Conservation (phyloP, 2,797 vertebrate species). For the Megalops cyprinoides region DNA sequence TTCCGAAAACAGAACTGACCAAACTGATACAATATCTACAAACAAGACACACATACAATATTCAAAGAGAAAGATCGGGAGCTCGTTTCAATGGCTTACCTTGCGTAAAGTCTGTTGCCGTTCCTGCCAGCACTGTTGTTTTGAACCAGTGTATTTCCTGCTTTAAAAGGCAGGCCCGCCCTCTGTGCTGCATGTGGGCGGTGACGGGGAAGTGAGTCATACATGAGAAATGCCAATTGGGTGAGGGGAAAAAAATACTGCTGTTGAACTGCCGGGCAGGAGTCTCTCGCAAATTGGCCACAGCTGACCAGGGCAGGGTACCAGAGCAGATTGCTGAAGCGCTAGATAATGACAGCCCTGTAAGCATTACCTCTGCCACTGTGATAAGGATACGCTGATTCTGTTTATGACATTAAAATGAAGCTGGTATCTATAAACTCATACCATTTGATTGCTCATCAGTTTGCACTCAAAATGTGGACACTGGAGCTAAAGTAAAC, state of each 20-base stretch:
- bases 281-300: slow-evolving; percentile 44
- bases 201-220: slow-evolving; percentile 63
- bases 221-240: slow-evolving; percentile 64
- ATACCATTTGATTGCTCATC: no score
- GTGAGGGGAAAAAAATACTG: slow-evolving; percentile 41
- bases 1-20: not conserved
- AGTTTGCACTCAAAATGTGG: no score
- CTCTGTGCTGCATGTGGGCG: slow-evolving; percentile 61
- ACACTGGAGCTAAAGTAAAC: no score
- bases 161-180: slow-evolving; percentile 53
- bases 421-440: no score
- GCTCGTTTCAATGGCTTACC: slow-evolving; percentile 63
- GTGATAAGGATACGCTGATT: not conserved
- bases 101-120: slow-evolving; percentile 50
- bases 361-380: not conserved
- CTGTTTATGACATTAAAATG: not conserved
- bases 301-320: not conserved
- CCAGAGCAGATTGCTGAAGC: not conserved
- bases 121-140: slow-evolving; percentile 46
- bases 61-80: slow-evolving; percentile 16
- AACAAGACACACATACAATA: not conserved
- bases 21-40: not conserved
- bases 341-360: not conserved
- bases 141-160: slow-evolving; percentile 62
- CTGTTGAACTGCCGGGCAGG: slow-evolving; percentile 33